Conservation (phyloP, 1,140 invertebrate species). For the Diorhabda elongata region DNA sequence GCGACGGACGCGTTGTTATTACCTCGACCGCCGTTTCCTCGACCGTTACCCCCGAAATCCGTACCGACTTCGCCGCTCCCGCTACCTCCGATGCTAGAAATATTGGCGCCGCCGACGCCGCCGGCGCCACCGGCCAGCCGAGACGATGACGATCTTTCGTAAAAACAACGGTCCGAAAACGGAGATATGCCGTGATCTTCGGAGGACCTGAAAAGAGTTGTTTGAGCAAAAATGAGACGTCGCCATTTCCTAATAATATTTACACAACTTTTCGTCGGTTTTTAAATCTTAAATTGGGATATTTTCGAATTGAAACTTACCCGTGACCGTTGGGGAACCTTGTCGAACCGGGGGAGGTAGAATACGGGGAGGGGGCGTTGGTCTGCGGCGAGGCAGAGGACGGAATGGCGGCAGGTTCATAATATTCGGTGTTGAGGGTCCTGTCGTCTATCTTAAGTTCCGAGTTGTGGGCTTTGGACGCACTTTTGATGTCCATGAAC, state of each 20-base stretch:
- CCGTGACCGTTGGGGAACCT: conserved; percentile 46
- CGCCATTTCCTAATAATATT: background rate
- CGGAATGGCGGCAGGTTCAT: conserved; percentile 77
- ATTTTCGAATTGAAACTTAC: conserved; percentile 30
- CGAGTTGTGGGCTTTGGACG: conserved; percentile 84
- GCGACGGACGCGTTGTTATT: conserved; percentile 26
- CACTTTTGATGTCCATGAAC: conserved; percentile 95
- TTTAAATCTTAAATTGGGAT: too few relatives aligned
- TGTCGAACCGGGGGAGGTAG: conserved; percentile 41
- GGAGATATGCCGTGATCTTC: conserved; percentile 44
- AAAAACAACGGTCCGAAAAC: conserved; percentile 45
- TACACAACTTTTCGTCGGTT: too few relatives aligned
- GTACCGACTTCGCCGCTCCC: conserved; percentile 33
- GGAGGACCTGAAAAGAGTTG: conserved; percentile 46
- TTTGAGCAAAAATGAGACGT: background rate
- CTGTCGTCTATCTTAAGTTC: conserved; percentile 85
- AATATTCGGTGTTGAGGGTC: conserved; percentile 85
- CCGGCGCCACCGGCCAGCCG: conserved; percentile 37
- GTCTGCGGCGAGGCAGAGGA: conserved; percentile 52
- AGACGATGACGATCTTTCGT: conserved; percentile 48
- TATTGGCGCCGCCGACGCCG: conserved; percentile 12
- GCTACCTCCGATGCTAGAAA: conserved; percentile 43
- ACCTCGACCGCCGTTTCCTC: conserved; percentile 23
- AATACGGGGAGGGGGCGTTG: conserved; percentile 48
- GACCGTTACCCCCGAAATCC: conserved; percentile 30